A percentile compares a stretch with the other conserved stretches of the same genome.
These are phyloP conservation scores for Jacana jacana DNA, from an alignment of 2,113 vertebrate genomes.

Conservation along the genomic window DNA sequence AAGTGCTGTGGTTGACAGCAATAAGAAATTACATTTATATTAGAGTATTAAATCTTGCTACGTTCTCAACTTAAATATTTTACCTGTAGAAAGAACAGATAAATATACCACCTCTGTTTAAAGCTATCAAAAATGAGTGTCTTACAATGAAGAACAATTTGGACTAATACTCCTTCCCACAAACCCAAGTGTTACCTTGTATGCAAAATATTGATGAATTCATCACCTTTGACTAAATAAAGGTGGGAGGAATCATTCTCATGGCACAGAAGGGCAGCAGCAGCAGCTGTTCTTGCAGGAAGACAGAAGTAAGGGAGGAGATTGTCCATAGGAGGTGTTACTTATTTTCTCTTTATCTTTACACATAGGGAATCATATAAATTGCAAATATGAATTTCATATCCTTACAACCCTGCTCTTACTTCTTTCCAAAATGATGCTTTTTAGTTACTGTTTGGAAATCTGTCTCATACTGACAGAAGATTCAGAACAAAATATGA, in stretches of 20 bases:
- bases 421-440: background rate
- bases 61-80: background rate
- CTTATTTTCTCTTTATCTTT: background rate
- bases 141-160: background rate
- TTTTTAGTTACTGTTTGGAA: background rate
- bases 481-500: background rate
- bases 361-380: background rate
- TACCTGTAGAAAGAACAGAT: background rate
- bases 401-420: background rate
- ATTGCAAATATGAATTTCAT: background rate
- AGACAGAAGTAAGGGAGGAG: background rate
- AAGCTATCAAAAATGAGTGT: background rate
- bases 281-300: background rate
- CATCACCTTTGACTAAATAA: background rate
- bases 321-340: background rate
- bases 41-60: background rate
- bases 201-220: background rate
- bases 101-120: background rate
- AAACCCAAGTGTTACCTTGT: background rate
- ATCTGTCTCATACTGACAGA: background rate
- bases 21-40: conserved; percentile 4
- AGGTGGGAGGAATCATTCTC: background rate
- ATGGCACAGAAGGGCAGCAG: background rate
- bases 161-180: background rate
- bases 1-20: background rate